These are phyloP conservation scores for Pseudomyrmex cubaensis DNA, from an alignment of 1,140 invertebrate species.

Conservation along the genomic window DNA sequence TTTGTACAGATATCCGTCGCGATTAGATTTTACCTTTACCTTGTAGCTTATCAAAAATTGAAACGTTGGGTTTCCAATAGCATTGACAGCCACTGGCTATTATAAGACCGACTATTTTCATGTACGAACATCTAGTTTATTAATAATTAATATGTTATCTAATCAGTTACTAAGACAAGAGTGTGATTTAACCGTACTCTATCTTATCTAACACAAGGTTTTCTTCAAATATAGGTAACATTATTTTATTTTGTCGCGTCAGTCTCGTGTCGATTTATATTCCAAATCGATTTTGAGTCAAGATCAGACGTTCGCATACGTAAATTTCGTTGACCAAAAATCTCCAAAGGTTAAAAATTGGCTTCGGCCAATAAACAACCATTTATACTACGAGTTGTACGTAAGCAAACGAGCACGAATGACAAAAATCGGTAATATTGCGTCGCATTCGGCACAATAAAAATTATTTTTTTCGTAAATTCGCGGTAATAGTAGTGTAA, in stretches of 20 bases:
- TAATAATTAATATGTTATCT: conserved; percentile 30
- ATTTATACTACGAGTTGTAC: background rate
- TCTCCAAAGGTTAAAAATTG: background rate
- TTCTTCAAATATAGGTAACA: background rate
- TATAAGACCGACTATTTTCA: background rate
- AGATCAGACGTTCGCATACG: background rate
- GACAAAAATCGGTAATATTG: conserved; percentile 12
- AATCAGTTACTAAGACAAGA: background rate
- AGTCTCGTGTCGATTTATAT: background rate
- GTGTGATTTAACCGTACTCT: background rate
- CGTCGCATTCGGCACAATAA: conserved; percentile 7
- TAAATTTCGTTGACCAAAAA: background rate
- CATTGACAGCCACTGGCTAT: background rate
- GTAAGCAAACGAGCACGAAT: background rate
- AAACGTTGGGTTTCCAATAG: background rate
- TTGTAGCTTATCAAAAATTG: background rate
- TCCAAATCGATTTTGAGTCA: no score
- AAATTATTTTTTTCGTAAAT: background rate
- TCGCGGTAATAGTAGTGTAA: background rate
- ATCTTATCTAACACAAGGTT: conserved; percentile 1
- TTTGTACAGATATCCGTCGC: conserved; percentile 6
- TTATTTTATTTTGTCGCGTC: background rate
- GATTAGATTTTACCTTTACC: background rate
- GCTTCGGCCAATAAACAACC: background rate
- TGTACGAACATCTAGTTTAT: background rate